These are phyloP conservation scores for Tachypleus tridentatus DNA, from an alignment of 1,140 invertebrate species.

Conservation along the genomic window DNA sequence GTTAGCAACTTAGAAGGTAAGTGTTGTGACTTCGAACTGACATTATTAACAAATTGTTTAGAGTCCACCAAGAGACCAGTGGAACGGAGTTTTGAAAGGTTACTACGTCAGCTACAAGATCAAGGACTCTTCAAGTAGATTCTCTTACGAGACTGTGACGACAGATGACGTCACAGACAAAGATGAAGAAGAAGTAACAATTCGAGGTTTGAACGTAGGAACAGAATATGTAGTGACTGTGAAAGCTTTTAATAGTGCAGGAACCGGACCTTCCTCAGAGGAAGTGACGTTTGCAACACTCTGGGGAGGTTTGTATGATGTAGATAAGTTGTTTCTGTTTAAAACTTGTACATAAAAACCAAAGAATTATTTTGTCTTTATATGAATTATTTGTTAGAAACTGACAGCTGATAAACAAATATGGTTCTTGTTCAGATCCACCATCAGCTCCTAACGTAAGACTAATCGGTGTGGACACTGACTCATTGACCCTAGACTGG, in stretches of 20 bases:
- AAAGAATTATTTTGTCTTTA: too few species aligned
- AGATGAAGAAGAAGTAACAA: conserved; percentile 19
- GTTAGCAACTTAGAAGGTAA: too few species aligned
- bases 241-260: conserved; percentile 25
- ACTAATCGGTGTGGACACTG: too few species aligned
- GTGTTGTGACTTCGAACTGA: too few species aligned
- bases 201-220: conserved; percentile 22
- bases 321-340: too few species aligned
- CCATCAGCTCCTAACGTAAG: too few species aligned
- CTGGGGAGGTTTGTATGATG: conserved; percentile 14
- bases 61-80: conserved; percentile 69
- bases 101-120: conserved; percentile 39
- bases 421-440: too few species aligned
- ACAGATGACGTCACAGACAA: too few species aligned
- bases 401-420: too few species aligned
- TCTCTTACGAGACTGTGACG: conserved; percentile 16
- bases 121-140: conserved; percentile 12
- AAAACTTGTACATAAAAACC: too few species aligned
- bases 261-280: conserved; percentile 25
- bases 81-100: conserved; percentile 85
- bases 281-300: conserved; percentile 22
- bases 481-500: too few species aligned
- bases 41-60: background rate
- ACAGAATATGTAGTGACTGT: conserved; percentile 27
- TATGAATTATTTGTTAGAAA: too few species aligned